These are phyloP conservation scores for Scelioninae gen. 2 DNA, from an alignment of 2,888 invertebrate genomes.

Conservation along the genomic window DNA sequence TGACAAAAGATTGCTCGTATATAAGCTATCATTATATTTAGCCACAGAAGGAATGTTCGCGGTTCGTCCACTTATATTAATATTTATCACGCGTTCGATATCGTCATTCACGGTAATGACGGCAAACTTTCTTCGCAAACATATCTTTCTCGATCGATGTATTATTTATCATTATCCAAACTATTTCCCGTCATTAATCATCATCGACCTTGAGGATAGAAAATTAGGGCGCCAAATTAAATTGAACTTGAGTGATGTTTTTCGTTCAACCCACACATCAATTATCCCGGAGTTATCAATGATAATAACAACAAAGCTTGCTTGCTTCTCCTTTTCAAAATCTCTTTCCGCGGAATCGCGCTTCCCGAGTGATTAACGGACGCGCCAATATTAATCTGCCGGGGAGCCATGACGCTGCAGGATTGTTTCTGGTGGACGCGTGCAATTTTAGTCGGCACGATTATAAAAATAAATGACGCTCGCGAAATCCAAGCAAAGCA, in stretches of 20 bases:
- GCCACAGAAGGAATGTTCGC: no score
- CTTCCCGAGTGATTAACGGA: conserved; percentile 49
- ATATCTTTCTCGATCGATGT: no score
- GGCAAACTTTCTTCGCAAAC: no score
- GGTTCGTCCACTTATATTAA: no score
- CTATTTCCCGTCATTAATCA: conserved; percentile 2
- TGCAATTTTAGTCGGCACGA: conserved; percentile 39
- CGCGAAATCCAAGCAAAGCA: conserved; percentile 35
- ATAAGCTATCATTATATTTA: no score
- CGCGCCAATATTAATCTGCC: conserved; percentile 42
- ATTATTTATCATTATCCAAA: no score
- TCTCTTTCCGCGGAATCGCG: conserved; percentile 29
- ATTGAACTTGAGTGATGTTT: conserved; percentile 11
- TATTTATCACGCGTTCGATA: no score
- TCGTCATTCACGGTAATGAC: no score
- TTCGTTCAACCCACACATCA: conserved; percentile 20
- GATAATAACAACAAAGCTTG: conserved; percentile 33
- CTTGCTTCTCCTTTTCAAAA: conserved; percentile 12
- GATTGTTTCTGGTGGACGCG: conserved; percentile 42
- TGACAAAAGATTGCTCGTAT: no score
- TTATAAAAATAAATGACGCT: conserved; percentile 45
- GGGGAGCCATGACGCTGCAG: conserved; percentile 42
- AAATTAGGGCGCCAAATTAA: conserved; percentile 18
- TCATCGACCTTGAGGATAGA: background rate
- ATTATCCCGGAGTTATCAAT: conserved; percentile 27